Base-by-base conservation (phyloP, 2,113 vertebrate species). In the Carettochelys insculpta region DNA sequence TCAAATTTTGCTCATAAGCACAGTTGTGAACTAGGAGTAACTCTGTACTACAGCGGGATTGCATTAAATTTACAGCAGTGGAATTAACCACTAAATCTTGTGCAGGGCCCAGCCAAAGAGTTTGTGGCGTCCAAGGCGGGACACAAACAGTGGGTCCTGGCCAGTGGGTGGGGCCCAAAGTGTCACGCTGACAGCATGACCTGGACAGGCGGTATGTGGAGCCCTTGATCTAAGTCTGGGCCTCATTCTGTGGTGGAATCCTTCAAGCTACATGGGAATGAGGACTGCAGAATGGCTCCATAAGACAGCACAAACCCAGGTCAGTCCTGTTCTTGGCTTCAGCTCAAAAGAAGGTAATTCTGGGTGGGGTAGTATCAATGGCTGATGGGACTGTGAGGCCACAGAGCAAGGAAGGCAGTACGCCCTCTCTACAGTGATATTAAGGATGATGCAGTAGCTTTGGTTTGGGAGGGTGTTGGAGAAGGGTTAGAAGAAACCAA, bases 321-420 rank as follows among this genome's bases (percentile, higher is more conserved):
- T 2, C 11, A 12, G 3, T 2, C 5, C 9, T 14, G 6, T 51
- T 31, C 11, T 27, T 12, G 7, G 6, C 4, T 9, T 27, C 50
- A 22, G 19, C 19, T 68, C 61, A 68, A 38, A 38, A 68, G 2
- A 27, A 65, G 27, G 53, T 14, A 41, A 48, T 38, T 34, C 4
- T 79, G 38, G 34, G 41, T 76, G 41, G 53, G 9, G 34, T 29
- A 54, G 43, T 43, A 27, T 41, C 71, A 5, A 45, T 38, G 29
- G 3, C 6, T 25, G 45, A 68, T 38, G 14, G 47, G 47, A 48
- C 85, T 52, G 43, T 24, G 52, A 80, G 9, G 4, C 11, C 19
- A 80, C 53, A 61, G 13, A 17, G 34, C 88, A 38, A 47, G 78
- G 47, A 14, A 38, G 5, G 34, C 43, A 43, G 56, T 20, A 41